phyloP scores from a whole-genome alignment of 2,888 invertebrate genomes.

The Exephanes ischioxanthus region DNA sequence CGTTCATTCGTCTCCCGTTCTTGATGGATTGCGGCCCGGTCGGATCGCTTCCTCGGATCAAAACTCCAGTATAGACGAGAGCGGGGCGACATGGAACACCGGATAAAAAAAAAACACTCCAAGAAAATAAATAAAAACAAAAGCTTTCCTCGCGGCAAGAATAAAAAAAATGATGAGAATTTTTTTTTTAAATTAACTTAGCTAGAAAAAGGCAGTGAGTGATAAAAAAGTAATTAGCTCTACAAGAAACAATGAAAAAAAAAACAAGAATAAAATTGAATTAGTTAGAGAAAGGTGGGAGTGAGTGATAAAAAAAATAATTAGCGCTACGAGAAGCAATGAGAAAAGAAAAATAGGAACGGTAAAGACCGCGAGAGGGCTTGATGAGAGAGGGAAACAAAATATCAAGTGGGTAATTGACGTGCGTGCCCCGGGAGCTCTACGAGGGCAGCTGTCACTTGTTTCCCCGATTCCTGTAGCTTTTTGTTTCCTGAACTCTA shows the following conservation, averaged over 20 bases:
- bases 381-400: constrained; percentile 49
- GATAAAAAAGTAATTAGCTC: too few species aligned
- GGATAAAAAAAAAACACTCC: too few species aligned
- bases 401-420: constrained; percentile 79
- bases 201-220: not conserved
- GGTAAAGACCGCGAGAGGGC: constrained; percentile 46
- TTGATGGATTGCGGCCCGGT: constrained; percentile 81
- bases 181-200: constrained; percentile 21
- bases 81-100: too few species aligned
- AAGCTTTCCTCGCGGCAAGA: not conserved
- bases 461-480: constrained; percentile 76
- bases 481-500: constrained; percentile 75
- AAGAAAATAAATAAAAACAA: not conserved
- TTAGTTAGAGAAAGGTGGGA: constrained; percentile 33
- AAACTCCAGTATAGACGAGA: constrained; percentile 52
- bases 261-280: constrained; percentile 46
- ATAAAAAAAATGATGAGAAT: not conserved
- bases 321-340: constrained; percentile 61
- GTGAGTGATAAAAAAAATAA: constrained; percentile 56
- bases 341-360: constrained; percentile 47
- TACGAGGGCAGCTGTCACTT: constrained; percentile 81
- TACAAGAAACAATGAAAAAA: not conserved
- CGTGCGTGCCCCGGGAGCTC: constrained; percentile 69
- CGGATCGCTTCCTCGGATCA: constrained; percentile 60
- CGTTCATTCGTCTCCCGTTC: constrained; percentile 72